phyloP scores from a whole-genome alignment of 2,797 vertebrate species.

The Sebastes goodei region DNA sequence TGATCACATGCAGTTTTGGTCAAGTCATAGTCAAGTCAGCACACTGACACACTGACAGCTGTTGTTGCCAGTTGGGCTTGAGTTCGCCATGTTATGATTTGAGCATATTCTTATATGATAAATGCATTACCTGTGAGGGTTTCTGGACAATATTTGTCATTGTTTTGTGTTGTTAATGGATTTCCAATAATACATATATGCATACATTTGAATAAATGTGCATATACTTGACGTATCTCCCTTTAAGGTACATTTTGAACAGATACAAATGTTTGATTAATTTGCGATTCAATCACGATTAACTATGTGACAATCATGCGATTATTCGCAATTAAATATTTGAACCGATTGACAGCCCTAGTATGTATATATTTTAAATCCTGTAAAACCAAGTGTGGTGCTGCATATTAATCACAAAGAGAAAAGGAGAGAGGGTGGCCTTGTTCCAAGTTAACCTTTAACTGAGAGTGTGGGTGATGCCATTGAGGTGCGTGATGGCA shows the following conservation, averaged over 20 bases:
- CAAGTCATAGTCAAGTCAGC: too few species aligned
- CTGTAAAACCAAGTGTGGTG: constrained; percentile 20
- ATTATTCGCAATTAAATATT: not conserved
- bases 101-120: too few species aligned
- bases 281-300: too few species aligned
- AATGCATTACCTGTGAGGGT: too few species aligned
- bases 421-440: constrained; percentile 33
- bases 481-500: constrained; percentile 42
- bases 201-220: not conserved
- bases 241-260: not conserved
- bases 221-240: not conserved
- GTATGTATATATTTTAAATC: not conserved
- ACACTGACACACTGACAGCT: too few species aligned
- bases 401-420: constrained; percentile 44
- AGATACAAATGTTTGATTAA: not conserved
- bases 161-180: too few species aligned
- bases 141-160: too few species aligned
- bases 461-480: constrained; percentile 48
- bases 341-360: not conserved
- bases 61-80: too few species aligned
- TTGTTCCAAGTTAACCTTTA: constrained; percentile 67
- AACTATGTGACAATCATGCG: too few species aligned
- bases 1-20: too few species aligned
- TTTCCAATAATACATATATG: too few species aligned
- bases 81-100: too few species aligned